A percentile compares a stretch with the other conserved stretches of the same genome.
These are phyloP conservation scores for Syngnathus floridae DNA, from an alignment of 2,113 vertebrate genomes.

Conservation along the genomic window DNA sequence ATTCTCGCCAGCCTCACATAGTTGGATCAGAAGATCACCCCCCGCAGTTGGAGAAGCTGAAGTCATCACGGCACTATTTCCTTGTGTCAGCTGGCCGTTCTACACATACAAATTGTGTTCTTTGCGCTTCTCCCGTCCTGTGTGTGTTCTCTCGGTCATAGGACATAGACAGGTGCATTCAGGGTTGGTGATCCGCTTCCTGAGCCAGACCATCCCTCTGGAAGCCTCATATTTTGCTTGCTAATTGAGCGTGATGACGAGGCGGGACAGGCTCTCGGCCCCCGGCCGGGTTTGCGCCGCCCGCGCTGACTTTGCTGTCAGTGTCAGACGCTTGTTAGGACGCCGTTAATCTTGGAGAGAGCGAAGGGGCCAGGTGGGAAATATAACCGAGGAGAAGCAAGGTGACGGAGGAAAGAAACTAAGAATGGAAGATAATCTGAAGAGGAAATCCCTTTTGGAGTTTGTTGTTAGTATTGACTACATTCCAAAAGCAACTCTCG, in stretches of 20 bases:
- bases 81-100: conserved; percentile 36
- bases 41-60: conserved; percentile 55
- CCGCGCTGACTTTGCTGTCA: conserved; percentile 74
- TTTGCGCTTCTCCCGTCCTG: not conserved
- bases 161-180: not conserved
- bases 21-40: conserved; percentile 61
- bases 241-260: conserved; percentile 71
- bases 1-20: conserved; percentile 56
- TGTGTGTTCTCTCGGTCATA: not conserved
- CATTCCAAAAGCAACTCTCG: conserved; percentile 45
- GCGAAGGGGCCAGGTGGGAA: conserved; percentile 60
- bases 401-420: conserved; percentile 2
- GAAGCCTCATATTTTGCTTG: conserved; percentile 64
- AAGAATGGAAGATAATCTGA: conserved; percentile 8
- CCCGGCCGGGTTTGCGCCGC: conserved; percentile 64
- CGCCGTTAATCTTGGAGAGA: conserved; percentile 70
- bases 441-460: conserved; percentile 19
- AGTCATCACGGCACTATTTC: conserved; percentile 60
- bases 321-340: conserved; percentile 78
- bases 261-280: conserved; percentile 37
- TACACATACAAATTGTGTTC: conserved; percentile 15
- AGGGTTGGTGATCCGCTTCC: conserved; percentile 13
- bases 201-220: conserved; percentile 46
- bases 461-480: conserved; percentile 43
- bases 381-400: conserved; percentile 16